Evolutionary conservation across 2,113 vertebrate species (phyloP).

Genomic region (Saiga tatarica): DNA sequence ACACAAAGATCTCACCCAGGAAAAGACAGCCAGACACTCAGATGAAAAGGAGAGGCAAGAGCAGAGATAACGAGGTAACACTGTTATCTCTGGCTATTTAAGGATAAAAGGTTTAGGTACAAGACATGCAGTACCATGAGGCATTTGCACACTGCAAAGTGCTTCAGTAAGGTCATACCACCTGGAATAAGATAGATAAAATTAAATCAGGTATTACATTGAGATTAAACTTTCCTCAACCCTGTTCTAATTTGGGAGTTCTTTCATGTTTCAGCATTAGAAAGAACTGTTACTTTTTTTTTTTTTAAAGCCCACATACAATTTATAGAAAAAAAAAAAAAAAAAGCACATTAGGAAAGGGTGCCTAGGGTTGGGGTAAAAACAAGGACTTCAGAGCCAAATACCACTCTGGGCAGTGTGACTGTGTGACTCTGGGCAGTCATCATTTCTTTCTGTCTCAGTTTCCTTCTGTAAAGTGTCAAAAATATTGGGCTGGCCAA

Average conservation of each 20-base stretch:
- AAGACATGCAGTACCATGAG: neutral
- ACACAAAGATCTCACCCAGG: neutral
- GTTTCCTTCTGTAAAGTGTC: neutral
- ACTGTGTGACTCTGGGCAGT: neutral
- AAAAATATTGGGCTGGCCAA: neutral
- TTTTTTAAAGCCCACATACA: neutral
- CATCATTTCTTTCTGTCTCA: neutral
- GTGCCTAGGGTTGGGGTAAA: neutral
- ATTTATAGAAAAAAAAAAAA: neutral
- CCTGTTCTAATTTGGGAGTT: neutral
- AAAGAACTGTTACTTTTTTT: neutral
- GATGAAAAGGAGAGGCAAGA: neutral
- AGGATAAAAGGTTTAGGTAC: neutral
- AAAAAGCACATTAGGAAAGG: neutral
- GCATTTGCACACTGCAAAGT: neutral
- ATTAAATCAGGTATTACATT: neutral
- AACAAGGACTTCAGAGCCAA: neutral
- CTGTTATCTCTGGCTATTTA: neutral
- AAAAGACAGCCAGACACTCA: neutral
- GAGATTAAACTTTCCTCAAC: slow-evolving; percentile 3
- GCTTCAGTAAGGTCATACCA: neutral
- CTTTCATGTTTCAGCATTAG: neutral
- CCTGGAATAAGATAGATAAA: neutral
- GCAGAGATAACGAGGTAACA: neutral
- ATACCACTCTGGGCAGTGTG: neutral